These are phyloP conservation scores for Rotaria macrura DNA, from an alignment of 2,888 invertebrate species.

Conservation along the genomic window DNA sequence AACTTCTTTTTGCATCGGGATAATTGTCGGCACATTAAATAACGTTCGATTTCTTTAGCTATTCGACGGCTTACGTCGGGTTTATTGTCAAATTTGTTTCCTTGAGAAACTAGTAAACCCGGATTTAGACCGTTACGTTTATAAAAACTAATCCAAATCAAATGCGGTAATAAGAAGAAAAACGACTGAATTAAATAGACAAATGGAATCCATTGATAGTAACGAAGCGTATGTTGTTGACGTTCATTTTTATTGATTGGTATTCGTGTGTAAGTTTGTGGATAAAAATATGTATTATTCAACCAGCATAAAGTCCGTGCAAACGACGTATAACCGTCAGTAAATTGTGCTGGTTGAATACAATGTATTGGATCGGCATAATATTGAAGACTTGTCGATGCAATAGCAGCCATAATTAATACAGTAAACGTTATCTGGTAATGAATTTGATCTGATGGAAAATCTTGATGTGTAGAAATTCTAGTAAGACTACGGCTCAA, in stretches of 20 bases:
- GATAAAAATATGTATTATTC: conserved; percentile 33
- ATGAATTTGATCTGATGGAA: conserved; percentile 6
- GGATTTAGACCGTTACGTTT: conserved; percentile 2
- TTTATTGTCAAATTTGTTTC: not conserved
- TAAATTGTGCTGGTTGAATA: conserved; percentile 9
- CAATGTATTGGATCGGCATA: not conserved
- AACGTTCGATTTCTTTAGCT: conserved; percentile 14
- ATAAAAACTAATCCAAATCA: conserved; percentile 26
- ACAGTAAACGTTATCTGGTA: not conserved
- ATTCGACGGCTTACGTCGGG: not conserved
- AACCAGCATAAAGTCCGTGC: conserved; percentile 29
- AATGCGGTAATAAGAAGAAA: conserved; percentile 27
- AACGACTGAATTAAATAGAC: conserved; percentile 29
- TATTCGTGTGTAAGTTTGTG: conserved; percentile 27
- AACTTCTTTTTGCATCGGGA: not conserved
- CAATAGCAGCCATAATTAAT: not conserved
- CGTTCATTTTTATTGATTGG: conserved; percentile 24
- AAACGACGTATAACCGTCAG: not conserved
- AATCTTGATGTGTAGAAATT: not conserved
- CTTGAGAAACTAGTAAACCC: not conserved
- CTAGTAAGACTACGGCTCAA: not conserved
- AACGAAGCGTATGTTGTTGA: conserved; percentile 23
- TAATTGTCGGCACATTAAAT: conserved; percentile 9
- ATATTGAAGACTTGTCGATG: not conserved
- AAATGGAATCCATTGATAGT: conserved; percentile 34